phyloP scores from a whole-genome alignment of 1,140 invertebrate genomes.

The Charaxes varanes region DNA sequence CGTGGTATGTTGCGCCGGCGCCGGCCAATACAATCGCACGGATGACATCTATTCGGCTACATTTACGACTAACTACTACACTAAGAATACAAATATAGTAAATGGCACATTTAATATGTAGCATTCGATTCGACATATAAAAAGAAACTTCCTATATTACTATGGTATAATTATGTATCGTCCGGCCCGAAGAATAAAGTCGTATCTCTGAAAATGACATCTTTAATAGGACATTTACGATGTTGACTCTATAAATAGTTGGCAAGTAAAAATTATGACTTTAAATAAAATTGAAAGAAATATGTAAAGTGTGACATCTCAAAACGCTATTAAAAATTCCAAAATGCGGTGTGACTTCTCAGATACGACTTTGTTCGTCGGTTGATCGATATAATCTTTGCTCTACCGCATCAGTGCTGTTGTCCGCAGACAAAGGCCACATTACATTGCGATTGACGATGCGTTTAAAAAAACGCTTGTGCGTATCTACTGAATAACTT shows the following conservation, averaged over 20 bases:
- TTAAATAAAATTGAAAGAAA: too few relatives aligned
- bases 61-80: slow-evolving; percentile 20
- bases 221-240: too few relatives aligned
- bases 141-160: slow-evolving; percentile 29
- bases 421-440: slow-evolving; percentile 16
- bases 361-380: too few relatives aligned
- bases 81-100: slow-evolving; percentile 46
- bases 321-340: too few relatives aligned
- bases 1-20: not conserved
- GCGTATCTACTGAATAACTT: too few relatives aligned
- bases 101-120: slow-evolving; percentile 67
- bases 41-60: slow-evolving; percentile 17
- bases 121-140: slow-evolving; percentile 46
- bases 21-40: slow-evolving; percentile 21
- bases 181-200: not conserved
- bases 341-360: too few relatives aligned
- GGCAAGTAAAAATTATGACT: slow-evolving; percentile 19
- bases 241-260: slow-evolving; percentile 18
- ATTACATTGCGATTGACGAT: slow-evolving; percentile 6
- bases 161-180: too few relatives aligned
- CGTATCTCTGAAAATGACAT: not conserved
- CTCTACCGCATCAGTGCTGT: slow-evolving; percentile 52
- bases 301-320: too few relatives aligned
- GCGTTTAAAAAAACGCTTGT: not conserved
- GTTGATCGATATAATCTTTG: slow-evolving; percentile 60